These are phyloP conservation scores for Aphis gossypii DNA, from an alignment of 1,140 invertebrate species.

Conservation along the genomic window DNA sequence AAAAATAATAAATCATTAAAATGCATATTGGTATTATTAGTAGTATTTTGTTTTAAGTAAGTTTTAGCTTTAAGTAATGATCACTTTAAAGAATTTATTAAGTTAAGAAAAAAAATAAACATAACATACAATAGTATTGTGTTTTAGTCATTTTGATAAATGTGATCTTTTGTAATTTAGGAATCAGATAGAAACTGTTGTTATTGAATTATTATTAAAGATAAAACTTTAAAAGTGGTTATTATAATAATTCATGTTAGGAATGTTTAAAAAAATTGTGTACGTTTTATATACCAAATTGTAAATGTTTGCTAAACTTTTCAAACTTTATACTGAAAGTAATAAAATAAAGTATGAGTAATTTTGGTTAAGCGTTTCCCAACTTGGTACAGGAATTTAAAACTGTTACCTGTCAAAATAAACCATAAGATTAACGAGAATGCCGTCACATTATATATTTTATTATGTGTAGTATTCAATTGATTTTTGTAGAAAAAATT, in stretches of 20 bases:
- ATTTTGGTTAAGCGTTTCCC: neutral
- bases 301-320: too few relatives aligned
- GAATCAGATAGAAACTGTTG: neutral
- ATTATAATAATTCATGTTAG: neutral
- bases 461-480: neutral
- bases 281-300: neutral
- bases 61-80: too few relatives aligned
- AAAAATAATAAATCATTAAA: neutral
- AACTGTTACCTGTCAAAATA: neutral
- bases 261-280: neutral
- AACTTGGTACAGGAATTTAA: neutral
- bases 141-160: neutral
- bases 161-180: neutral
- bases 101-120: neutral
- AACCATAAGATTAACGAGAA: neutral
- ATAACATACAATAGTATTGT: neutral
- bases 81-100: too few relatives aligned
- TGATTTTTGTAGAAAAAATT: too few relatives aligned
- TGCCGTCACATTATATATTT: neutral
- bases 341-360: neutral
- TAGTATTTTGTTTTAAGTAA: too few relatives aligned
- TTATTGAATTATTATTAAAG: neutral
- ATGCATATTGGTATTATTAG: too few relatives aligned
- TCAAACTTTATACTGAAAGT: neutral
- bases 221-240: neutral